Conservation (phyloP, 1,140 invertebrate genomes). For the Hyles euphorbiae region DNA sequence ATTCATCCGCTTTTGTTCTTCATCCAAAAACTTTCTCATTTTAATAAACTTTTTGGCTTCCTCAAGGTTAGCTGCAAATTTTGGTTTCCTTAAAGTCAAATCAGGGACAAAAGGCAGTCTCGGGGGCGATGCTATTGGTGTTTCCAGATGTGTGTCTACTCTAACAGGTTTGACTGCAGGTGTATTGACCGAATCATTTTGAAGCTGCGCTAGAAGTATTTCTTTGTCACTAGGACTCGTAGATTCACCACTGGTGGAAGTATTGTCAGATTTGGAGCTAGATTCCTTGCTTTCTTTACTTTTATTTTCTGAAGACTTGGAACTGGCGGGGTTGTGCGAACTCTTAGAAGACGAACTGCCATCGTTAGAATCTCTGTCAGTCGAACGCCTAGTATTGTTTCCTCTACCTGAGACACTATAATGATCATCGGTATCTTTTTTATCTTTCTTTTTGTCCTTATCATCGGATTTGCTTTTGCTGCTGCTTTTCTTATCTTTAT, state of each 20-base stretch:
- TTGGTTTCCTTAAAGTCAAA: constrained; percentile 75
- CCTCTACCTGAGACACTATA: constrained; percentile 74
- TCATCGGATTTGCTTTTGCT: constrained; percentile 54
- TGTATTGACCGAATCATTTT: constrained; percentile 1
- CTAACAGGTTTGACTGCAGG: constrained; percentile 23
- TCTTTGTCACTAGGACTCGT: constrained; percentile 67
- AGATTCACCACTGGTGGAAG: constrained; percentile 60
- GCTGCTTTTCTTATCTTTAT: constrained; percentile 69
- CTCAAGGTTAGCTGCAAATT: constrained; percentile 77
- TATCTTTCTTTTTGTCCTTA: constrained; percentile 69
- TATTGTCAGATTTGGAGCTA: constrained; percentile 64
- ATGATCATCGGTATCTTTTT: constrained; percentile 75
- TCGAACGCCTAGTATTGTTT: constrained; percentile 68
- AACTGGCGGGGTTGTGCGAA: constrained; percentile 50
- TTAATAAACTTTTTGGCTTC: constrained; percentile 79
- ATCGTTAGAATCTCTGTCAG: constrained; percentile 78
- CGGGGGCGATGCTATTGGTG: constrained; percentile 41
- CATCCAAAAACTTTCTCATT: constrained; percentile 78
- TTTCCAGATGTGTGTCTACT: constrained; percentile 57
- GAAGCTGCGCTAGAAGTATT: constrained; percentile 1
- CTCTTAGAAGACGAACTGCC: constrained; percentile 70
- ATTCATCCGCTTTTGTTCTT: constrained; percentile 74
- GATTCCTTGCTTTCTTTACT: constrained; percentile 48
- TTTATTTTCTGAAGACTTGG: constrained; percentile 53
- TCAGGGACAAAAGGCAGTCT: constrained; percentile 52